Base-by-base conservation (phyloP, 1,140 invertebrate genomes). In the Phortica variegata region DNA sequence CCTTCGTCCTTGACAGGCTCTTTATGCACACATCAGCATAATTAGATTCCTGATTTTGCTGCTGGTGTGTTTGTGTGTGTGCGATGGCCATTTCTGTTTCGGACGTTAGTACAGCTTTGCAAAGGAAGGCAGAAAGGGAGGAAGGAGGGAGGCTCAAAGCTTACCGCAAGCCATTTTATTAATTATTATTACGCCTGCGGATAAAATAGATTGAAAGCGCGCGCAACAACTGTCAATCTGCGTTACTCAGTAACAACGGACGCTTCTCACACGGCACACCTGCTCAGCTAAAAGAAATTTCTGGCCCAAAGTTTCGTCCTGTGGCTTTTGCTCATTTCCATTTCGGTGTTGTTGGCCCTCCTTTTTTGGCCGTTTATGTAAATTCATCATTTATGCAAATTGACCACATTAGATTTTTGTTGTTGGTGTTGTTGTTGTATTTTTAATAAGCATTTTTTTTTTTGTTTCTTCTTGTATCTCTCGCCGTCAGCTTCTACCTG, bases 401-500 rank as follows among this genome's bases (percentile, higher is more conserved):
- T 38, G 23, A 16, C 15, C 32, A 3, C 33, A 18, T 34, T 38
- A 23, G 20, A 6, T 21, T 37, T 40, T 17, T 47, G 15, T 29
- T 7, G 6, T 29, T 29, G 39, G 32, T 17, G 45, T 49, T 43
- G 42, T 21, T 29, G 26, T 46, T 38, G 44, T 29, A 46, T 38
- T 38, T 38, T 12, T 38, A 18, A 29, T 38, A 23, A 20, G 8
- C 18, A 19, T 33, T 2, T 38, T 15, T 26, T 13, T 26, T 12
- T 38, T 12, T 34, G 33, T 7, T 4, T 4, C 12, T 10, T 34
- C 16, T 20, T 31, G 10, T 17, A 2, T 26, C 8, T 29, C n/a
- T 37, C 8, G 42, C 42, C 19, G 17, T n/a, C 47, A 73, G 68
- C 40, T 19, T 52, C 62, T 16, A 75, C 83, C 45, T 93, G 91